phyloP scores from a whole-genome alignment of 37 sponge, comb jelly and placozoan species.

The Halichondria panicea region DNA sequence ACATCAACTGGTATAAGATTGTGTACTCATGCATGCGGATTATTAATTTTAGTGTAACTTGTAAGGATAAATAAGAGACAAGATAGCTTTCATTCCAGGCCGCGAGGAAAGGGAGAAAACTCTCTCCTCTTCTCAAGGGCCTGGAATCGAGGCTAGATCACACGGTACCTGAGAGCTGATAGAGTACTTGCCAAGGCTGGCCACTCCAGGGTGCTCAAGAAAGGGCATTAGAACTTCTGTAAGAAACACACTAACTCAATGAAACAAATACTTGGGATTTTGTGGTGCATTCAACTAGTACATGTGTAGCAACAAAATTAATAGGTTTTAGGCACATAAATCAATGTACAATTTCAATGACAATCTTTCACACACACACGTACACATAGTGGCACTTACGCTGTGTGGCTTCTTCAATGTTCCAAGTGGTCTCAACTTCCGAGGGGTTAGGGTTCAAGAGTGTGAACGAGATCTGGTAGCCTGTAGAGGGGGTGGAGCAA shows the following conservation, averaged over 20 bases:
- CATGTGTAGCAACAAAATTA: neutral
- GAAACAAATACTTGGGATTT: too few relatives aligned
- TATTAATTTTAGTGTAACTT: too few relatives aligned
- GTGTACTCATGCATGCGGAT: too few relatives aligned
- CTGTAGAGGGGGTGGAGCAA: constrained; percentile 13
- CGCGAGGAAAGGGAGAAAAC: too few relatives aligned
- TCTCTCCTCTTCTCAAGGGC: too few relatives aligned
- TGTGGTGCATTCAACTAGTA: neutral
- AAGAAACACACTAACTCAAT: neutral
- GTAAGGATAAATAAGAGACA: neutral
- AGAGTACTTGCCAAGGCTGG: constrained; percentile 58
- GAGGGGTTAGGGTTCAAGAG: constrained; percentile 75
- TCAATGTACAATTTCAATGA: neutral
- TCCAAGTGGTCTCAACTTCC: constrained; percentile 40
- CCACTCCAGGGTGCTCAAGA: constrained; percentile 39
- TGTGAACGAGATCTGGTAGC: constrained; percentile 75
- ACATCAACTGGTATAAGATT: too few relatives aligned
- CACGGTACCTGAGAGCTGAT: constrained; percentile 77
- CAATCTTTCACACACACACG: neutral
- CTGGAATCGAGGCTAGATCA: too few relatives aligned
- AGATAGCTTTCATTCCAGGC: neutral
- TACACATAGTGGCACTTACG: constrained; percentile 16
- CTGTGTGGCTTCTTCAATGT: constrained; percentile 63
- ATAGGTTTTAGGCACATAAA: neutral
- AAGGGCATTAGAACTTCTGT: constrained; percentile 69